Evolutionary conservation across 2,113 vertebrate genomes (phyloP).

Genomic region (Theropithecus gelada): DNA sequence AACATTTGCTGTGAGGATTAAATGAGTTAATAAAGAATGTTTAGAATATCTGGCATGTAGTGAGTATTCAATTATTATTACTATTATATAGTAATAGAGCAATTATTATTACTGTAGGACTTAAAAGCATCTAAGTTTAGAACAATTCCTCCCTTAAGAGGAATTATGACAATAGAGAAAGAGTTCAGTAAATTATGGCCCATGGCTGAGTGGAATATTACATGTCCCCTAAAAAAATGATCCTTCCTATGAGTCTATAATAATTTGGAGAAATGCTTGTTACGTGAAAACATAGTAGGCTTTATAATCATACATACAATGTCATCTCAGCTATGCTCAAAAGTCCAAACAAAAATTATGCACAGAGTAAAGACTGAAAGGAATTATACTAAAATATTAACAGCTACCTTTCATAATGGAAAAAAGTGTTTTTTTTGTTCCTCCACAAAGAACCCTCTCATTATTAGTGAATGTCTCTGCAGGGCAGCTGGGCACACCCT

Average conservation of each 20-base stretch:
- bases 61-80: neutral
- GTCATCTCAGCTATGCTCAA: neutral
- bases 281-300: neutral
- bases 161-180: neutral
- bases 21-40: neutral
- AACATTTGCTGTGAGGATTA: neutral
- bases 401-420: neutral
- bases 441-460: neutral
- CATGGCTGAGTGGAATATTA: neutral
- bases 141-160: neutral
- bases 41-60: neutral
- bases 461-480: neutral
- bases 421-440: neutral
- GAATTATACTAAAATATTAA: neutral
- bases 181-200: neutral
- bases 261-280: neutral
- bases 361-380: neutral
- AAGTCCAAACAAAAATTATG: neutral
- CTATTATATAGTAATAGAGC: neutral
- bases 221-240: neutral
- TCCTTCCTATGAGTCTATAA: neutral
- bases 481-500: neutral
- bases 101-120: neutral
- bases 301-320: neutral
- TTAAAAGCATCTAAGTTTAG: neutral